Conservation (phyloP, 2,888 invertebrate genomes). For the Melanotus villosus region DNA sequence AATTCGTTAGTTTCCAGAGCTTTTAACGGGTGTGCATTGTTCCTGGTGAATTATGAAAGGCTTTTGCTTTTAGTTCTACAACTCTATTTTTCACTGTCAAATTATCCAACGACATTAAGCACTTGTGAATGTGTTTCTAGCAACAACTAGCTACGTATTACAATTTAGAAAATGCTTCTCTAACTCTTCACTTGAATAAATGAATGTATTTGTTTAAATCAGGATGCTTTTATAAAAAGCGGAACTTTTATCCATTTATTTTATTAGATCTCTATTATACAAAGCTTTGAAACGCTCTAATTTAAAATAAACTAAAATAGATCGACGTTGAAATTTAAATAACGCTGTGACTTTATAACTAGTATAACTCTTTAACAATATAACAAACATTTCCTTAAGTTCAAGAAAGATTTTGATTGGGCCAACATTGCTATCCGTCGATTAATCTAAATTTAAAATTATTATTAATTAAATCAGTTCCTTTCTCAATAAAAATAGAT, state of each 20-base stretch:
- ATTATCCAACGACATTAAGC: constrained; percentile 17
- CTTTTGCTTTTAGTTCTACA: constrained; percentile 28
- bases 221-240: neutral
- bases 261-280: too few species aligned
- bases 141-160: neutral
- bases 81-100: constrained; percentile 31
- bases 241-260: neutral
- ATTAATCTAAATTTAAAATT: too few species aligned
- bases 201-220: constrained; percentile 18
- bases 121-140: constrained; percentile 14
- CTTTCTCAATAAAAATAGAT: too few species aligned
- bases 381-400: too few species aligned
- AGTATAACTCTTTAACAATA: too few species aligned
- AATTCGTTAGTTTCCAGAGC: constrained; percentile 28
- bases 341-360: too few species aligned
- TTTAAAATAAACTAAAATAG: too few species aligned
- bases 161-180: constrained; percentile 4
- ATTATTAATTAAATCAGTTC: too few species aligned
- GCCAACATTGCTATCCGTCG: too few species aligned
- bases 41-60: constrained; percentile 23
- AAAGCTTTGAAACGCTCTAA: too few species aligned
- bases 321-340: too few species aligned
- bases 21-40: constrained; percentile 30
- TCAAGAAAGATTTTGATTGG: too few species aligned
- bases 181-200: neutral